phyloP scores from a whole-genome alignment of 23 tunicate genomes.

The Clavelina lepadiformis region DNA sequence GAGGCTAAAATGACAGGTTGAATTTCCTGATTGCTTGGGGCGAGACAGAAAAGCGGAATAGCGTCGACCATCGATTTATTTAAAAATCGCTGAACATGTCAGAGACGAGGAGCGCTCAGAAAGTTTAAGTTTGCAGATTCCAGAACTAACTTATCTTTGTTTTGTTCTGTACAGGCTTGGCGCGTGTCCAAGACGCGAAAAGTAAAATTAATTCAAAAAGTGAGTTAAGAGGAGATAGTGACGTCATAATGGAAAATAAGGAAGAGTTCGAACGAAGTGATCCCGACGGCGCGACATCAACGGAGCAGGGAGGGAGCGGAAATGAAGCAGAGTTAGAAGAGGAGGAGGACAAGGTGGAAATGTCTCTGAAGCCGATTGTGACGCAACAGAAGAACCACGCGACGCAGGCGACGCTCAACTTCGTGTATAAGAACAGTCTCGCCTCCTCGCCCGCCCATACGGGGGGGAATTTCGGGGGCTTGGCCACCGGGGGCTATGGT shows the following conservation, averaged over 20 bases:
- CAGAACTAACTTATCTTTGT: too few species aligned
- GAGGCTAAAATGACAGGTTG: too few species aligned
- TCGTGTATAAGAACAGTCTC: conserved; percentile 52
- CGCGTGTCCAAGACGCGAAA: too few species aligned
- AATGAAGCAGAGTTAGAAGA: conserved; percentile 1
- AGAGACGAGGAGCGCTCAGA: too few species aligned
- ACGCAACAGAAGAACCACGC: conserved; percentile 31
- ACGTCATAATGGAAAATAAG: neutral
- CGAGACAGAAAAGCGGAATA: too few species aligned
- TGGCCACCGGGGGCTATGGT: neutral
- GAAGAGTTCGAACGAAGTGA: neutral
- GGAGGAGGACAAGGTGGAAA: conserved; percentile 1
- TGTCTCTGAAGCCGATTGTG: conserved; percentile 10
- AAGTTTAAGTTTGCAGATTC: too few species aligned
- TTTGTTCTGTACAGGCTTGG: too few species aligned
- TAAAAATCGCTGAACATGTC: too few species aligned
- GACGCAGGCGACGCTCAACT: conserved; percentile 60
- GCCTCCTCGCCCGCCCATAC: conserved; percentile 23
- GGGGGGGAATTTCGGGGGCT: conserved; percentile 24
- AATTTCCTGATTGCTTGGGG: too few species aligned
- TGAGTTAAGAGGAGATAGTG: too few species aligned
- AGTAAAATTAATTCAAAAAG: too few species aligned
- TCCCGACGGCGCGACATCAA: neutral
- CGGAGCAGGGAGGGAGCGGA: neutral
- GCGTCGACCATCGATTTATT: too few species aligned